Evolutionary conservation across 2,113 vertebrate genomes (phyloP).

Genomic region (Nothobranchius furzeri): DNA sequence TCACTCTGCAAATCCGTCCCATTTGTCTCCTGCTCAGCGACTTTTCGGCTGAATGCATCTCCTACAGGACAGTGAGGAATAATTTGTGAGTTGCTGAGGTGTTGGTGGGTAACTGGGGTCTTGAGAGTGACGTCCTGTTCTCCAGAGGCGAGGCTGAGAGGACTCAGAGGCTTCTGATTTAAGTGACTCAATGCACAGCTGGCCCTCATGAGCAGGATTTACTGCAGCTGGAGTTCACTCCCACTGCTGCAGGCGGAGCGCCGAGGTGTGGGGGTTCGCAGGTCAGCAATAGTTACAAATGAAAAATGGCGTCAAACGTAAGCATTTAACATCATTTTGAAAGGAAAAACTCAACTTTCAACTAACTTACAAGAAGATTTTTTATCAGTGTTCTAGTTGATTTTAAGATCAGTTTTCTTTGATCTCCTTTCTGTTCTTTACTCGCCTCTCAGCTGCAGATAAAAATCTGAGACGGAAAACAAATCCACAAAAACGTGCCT

Average conservation of each 20-base stretch:
- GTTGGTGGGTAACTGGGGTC: constrained; percentile 10
- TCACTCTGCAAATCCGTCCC: constrained; percentile 30
- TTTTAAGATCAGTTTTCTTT: neutral
- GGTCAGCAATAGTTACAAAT: neutral
- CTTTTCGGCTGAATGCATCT: constrained; percentile 37
- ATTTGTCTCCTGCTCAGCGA: constrained; percentile 35
- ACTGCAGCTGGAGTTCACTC: constrained; percentile 28
- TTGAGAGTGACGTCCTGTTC: constrained; percentile 44
- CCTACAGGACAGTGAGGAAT: constrained; percentile 35
- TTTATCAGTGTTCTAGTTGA: too few relatives aligned
- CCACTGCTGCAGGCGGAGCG: constrained; percentile 9
- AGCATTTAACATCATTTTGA: too few relatives aligned
- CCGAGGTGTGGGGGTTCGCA: constrained; percentile 18
- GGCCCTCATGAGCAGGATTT: constrained; percentile 19
- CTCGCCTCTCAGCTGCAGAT: neutral
- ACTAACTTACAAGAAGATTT: too few relatives aligned
- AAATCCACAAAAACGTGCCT: neutral
- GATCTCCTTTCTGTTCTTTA: neutral
- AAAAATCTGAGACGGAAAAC: neutral
- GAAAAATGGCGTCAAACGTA: neutral
- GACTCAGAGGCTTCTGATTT: constrained; percentile 46
- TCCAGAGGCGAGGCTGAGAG: constrained; percentile 8
- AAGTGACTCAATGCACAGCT: constrained; percentile 24
- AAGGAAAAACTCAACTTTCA: too few relatives aligned
- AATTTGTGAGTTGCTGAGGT: constrained; percentile 35